Evolutionary conservation across 2,888 invertebrate genomes (phyloP).

Genomic region (Yponomeuta evonymella): DNA sequence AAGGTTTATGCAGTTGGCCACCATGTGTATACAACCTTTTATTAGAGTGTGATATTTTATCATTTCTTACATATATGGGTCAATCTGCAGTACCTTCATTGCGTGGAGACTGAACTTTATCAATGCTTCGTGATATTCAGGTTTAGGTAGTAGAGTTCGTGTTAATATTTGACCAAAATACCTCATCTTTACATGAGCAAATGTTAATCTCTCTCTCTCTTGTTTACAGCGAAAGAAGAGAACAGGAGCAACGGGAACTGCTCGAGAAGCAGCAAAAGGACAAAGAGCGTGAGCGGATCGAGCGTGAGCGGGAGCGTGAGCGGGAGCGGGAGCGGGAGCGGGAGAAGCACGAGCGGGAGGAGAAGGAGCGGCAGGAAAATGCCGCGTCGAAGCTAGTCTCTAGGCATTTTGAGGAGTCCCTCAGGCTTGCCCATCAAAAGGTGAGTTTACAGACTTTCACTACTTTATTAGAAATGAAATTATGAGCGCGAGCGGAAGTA

Average conservation of each 20-base stretch:
- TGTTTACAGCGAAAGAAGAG: slow-evolving; percentile 64
- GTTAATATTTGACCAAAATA: neutral
- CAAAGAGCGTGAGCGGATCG: slow-evolving; percentile 79
- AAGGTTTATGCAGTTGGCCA: too few relatives aligned
- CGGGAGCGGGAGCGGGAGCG: slow-evolving; percentile 68
- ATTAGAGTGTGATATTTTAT: too few relatives aligned
- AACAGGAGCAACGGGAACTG: slow-evolving; percentile 73
- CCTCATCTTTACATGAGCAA: too few relatives aligned
- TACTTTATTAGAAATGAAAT: too few relatives aligned
- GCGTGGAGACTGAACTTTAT: too few relatives aligned
- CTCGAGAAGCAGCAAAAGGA: slow-evolving; percentile 82
- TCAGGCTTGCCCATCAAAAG: slow-evolving; percentile 86
- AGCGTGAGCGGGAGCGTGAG: slow-evolving; percentile 75
- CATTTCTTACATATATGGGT: too few relatives aligned
- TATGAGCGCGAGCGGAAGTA: slow-evolving; percentile 70
- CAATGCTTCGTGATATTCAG: neutral
- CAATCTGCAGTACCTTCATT: too few relatives aligned
- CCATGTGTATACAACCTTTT: too few relatives aligned
- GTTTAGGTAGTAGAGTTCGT: neutral
- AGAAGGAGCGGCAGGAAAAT: slow-evolving; percentile 77
- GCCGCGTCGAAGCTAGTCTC: slow-evolving; percentile 89
- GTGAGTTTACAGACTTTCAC: slow-evolving; percentile 53
- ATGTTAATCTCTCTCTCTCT: slow-evolving; percentile 12
- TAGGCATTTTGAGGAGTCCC: slow-evolving; percentile 93
- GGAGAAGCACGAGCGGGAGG: slow-evolving; percentile 72